These are phyloP conservation scores for Syrmaticus mikado DNA, from an alignment of 2,113 vertebrate species.

Conservation along the genomic window DNA sequence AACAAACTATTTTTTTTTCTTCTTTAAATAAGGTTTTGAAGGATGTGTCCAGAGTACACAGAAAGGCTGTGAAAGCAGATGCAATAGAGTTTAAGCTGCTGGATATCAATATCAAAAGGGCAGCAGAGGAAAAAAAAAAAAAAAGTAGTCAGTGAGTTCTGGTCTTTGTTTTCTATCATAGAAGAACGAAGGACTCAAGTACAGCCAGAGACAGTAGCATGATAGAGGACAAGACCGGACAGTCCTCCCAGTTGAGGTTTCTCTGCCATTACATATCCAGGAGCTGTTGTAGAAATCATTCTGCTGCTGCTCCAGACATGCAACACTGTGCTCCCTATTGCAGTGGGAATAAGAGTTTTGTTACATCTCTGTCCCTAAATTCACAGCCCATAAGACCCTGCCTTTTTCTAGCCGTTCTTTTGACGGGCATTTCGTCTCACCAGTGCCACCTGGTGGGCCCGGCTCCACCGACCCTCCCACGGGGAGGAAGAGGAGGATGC, in stretches of 20 bases:
- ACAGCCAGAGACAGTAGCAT: not conserved
- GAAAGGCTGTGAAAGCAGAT: not conserved
- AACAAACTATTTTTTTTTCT: not conserved
- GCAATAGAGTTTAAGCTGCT: not conserved
- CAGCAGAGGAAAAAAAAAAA: not conserved
- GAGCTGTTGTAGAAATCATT: not conserved
- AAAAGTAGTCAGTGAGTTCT: not conserved
- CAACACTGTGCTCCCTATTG: not conserved
- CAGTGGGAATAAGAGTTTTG: not conserved
- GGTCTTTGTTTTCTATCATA: not conserved
- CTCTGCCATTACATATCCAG: not conserved
- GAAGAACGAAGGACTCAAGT: not conserved
- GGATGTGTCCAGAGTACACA: not conserved
- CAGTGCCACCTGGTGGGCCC: not conserved
- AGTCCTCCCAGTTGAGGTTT: not conserved
- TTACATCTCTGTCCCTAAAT: not conserved
- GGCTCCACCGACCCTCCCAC: not conserved
- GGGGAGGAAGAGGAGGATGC: not conserved
- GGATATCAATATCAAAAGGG: not conserved
- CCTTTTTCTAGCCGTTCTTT: not conserved
- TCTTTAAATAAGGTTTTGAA: not conserved
- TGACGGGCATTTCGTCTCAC: not conserved
- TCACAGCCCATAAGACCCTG: not conserved
- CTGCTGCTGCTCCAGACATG: not conserved
- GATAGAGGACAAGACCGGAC: not conserved